Conservation (phyloP, 2,113 vertebrate species). For the Hemichromis elongatus region DNA sequence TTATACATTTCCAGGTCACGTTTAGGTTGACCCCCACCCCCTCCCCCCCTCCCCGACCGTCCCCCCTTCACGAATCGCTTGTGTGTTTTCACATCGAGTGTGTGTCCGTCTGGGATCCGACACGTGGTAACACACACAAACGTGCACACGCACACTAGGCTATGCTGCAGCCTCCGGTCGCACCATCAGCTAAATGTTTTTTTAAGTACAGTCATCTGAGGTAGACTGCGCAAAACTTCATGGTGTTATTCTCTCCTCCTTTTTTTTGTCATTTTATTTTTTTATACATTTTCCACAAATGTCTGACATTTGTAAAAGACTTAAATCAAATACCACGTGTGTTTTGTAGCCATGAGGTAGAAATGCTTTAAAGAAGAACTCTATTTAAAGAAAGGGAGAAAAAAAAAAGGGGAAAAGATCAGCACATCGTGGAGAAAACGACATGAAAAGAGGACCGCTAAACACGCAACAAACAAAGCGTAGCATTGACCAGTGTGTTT, state of each 20-base stretch:
- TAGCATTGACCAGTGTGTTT: conserved; percentile 46
- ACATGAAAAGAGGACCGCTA: conserved; percentile 16
- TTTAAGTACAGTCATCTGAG: conserved; percentile 90
- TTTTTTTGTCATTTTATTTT: background rate
- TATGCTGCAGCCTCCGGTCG: conserved; percentile 47
- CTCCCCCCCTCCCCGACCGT: background rate
- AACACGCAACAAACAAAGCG: conserved; percentile 27
- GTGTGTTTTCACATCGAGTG: conserved; percentile 11
- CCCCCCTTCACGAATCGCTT: conserved; percentile 9
- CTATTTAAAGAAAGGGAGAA: conserved; percentile 10
- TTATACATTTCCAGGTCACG: conserved; percentile 63
- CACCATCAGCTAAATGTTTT: conserved; percentile 78
- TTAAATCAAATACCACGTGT: conserved; percentile 92
- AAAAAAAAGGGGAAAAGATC: conserved; percentile 55
- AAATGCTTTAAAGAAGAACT: conserved; percentile 92
- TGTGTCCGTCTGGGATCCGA: conserved; percentile 12
- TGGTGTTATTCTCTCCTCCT: conserved; percentile 67
- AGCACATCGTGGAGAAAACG: conserved; percentile 32
- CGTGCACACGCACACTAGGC: background rate
- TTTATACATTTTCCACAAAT: conserved; percentile 69
- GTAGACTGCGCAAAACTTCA: conserved; percentile 91
- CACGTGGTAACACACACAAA: conserved; percentile 12
- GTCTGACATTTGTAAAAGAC: conserved; percentile 87
- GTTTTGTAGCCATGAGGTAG: conserved; percentile 96
- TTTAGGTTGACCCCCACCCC: conserved; percentile 7